Conservation (phyloP, 2,113 vertebrate genomes). For the Eudyptes chrysolophus region DNA sequence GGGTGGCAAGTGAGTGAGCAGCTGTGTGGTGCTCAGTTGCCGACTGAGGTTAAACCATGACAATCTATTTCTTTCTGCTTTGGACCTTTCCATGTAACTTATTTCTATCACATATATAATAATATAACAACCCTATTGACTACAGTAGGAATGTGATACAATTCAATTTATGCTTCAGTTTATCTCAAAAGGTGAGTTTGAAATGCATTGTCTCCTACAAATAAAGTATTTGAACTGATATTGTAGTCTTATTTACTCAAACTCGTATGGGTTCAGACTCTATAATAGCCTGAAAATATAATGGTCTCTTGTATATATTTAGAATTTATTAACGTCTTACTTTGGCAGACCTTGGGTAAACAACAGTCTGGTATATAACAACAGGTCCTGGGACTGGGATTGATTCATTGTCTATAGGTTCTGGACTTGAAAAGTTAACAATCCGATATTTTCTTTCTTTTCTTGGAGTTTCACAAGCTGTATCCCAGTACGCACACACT, state of each 20-base stretch:
- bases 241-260: neutral
- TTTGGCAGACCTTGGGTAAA: constrained; percentile 63
- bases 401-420: neutral
- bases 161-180: neutral
- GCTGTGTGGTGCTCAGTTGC: too few relatives aligned
- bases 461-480: neutral
- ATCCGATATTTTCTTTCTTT: neutral
- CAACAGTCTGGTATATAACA: constrained; percentile 66
- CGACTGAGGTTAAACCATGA: too few relatives aligned
- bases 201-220: neutral
- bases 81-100: neutral
- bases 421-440: constrained; percentile 40
- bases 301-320: neutral
- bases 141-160: neutral
- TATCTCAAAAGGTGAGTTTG: neutral
- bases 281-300: neutral
- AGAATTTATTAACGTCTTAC: constrained; percentile 5
- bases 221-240: neutral
- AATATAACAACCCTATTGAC: neutral
- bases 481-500: neutral
- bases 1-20: too few relatives aligned
- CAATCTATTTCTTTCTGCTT: neutral
- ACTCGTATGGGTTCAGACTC: neutral
- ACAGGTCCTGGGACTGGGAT: constrained; percentile 43
- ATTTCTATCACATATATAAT: neutral